These are phyloP conservation scores for Megaceryle maxima DNA, from an alignment of 2,113 vertebrate genomes.

Conservation along the genomic window DNA sequence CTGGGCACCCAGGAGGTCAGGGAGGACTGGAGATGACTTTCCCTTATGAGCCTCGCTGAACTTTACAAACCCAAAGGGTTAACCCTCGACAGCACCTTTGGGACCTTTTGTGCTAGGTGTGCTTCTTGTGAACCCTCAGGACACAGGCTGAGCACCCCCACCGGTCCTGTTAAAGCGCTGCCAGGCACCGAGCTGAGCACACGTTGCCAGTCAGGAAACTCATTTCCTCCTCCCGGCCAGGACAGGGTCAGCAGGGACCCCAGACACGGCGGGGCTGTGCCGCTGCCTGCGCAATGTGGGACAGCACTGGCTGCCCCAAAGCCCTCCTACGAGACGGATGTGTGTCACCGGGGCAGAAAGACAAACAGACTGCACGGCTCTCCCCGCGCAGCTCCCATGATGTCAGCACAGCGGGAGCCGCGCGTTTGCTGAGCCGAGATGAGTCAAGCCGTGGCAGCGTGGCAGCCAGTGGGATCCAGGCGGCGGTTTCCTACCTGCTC, in stretches of 20 bases:
- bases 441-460: background rate
- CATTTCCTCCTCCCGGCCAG: background rate
- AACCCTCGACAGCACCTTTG: background rate
- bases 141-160: background rate
- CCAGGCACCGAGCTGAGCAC: rapidly evolving
- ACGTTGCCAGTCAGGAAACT: rapidly evolving
- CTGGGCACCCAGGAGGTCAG: background rate
- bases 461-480: background rate
- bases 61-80: background rate
- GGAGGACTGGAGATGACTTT: background rate
- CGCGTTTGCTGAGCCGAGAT: background rate
- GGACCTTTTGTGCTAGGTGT: background rate
- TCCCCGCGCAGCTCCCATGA: background rate
- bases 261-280: background rate
- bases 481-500: background rate
- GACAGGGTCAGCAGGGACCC: rapidly evolving
- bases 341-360: background rate
- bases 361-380: background rate
- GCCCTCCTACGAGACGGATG: background rate
- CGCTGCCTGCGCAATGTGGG: background rate
- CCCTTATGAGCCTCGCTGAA: background rate
- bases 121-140: rapidly evolving
- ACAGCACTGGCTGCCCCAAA: background rate
- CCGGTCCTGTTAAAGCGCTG: rapidly evolving
- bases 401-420: background rate